These are phyloP conservation scores for Aphelenchoides avenae DNA, from an alignment of 1,140 invertebrate genomes.

Conservation along the genomic window DNA sequence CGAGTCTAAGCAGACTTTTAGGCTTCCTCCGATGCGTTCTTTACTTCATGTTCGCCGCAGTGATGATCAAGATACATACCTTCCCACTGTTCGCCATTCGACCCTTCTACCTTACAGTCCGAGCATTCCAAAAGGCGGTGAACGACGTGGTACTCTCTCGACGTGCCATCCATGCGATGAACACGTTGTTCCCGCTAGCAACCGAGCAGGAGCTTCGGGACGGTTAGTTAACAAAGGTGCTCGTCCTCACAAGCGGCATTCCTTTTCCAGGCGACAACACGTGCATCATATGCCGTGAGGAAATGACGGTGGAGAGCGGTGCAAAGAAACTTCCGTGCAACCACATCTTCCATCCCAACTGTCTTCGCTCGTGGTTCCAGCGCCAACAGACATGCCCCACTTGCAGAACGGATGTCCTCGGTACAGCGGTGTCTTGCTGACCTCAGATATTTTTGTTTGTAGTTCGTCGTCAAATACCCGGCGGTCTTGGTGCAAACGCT, in stretches of 20 bases:
- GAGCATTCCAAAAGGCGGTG: conserved; percentile 94
- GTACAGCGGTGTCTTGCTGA: too few relatives aligned
- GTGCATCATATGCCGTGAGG: conserved; percentile 96
- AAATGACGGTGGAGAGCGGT: conserved; percentile 69
- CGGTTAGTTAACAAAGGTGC: conserved; percentile 19
- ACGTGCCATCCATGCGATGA: conserved; percentile 67
- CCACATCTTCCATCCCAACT: conserved; percentile 97
- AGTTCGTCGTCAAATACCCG: neutral
- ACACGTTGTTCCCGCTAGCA: conserved; percentile 75
- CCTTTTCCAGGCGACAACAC: conserved; percentile 80
- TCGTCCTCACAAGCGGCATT: conserved; percentile 22
- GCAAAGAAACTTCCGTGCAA: conserved; percentile 97
- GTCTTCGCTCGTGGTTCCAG: conserved; percentile 98
- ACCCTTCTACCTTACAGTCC: conserved; percentile 96
- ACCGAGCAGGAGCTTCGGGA: conserved; percentile 73
- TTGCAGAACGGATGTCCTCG: conserved; percentile 88
- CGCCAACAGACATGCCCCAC: conserved; percentile 99
- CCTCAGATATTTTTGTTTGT: neutral
- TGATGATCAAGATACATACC: conserved; percentile 94
- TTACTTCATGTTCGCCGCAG: conserved; percentile 85
- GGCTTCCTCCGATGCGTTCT: conserved; percentile 77
- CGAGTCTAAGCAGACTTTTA: conserved; percentile 43
- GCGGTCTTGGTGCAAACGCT: too few relatives aligned
- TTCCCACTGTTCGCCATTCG: conserved; percentile 95
- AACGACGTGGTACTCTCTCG: conserved; percentile 95